A percentile compares a stretch with the other conserved stretches of the same genome.
These are phyloP conservation scores for Malurus splendens DNA, from an alignment of 2,797 vertebrate genomes.

Conservation along the genomic window DNA sequence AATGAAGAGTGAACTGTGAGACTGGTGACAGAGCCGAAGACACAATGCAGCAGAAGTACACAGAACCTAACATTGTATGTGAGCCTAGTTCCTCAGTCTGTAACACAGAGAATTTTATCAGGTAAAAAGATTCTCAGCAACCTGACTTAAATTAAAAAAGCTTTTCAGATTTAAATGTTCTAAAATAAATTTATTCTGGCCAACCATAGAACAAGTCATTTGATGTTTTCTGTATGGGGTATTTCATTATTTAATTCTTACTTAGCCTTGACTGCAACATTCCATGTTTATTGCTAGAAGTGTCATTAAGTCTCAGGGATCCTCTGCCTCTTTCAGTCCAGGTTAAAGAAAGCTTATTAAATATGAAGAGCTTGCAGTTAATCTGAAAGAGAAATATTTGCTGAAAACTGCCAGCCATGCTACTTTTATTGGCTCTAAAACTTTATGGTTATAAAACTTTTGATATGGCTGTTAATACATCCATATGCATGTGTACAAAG, in stretches of 20 bases:
- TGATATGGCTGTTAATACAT: background rate
- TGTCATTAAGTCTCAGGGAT: slow-evolving; percentile 77
- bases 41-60: background rate
- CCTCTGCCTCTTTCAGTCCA: slow-evolving; percentile 81
- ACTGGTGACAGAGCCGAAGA: background rate
- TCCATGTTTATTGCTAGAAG: slow-evolving; percentile 54
- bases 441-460: background rate
- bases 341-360: slow-evolving; percentile 71
- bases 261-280: slow-evolving; percentile 78
- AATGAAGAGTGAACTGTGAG: background rate
- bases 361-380: slow-evolving; percentile 78
- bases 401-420: background rate
- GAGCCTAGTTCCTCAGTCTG: background rate
- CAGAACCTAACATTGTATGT: background rate
- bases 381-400: slow-evolving; percentile 65
- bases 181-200: background rate
- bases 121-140: background rate
- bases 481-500: background rate
- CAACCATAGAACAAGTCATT: background rate
- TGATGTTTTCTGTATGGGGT: background rate
- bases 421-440: background rate
- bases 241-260: background rate
- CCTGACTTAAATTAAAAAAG: background rate
- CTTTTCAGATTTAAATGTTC: background rate
- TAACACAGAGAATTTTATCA: background rate